Base-by-base conservation (phyloP, 2,797 vertebrate genomes). In the Huso huso region DNA sequence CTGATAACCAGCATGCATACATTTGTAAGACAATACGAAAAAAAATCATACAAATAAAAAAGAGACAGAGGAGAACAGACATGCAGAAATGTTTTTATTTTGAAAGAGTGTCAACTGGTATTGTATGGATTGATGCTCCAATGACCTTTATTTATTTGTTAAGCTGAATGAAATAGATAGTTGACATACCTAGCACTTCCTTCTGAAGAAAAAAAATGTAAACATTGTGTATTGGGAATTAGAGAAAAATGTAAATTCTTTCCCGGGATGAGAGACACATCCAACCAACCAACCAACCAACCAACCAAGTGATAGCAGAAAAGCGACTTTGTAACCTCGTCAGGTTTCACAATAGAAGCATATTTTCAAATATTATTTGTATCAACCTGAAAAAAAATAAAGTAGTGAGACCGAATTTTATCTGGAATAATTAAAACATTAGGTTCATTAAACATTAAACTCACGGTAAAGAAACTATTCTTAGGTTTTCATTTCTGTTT, bases 241-340 rank as follows among this genome's bases (percentile, higher is more conserved):
- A 82, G 70, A 72, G 76, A 49, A 76, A 79, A 82, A 76, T 79
- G 73, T 73, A 63, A 70, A 80, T 77, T 72, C 53, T 48, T 66
- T 66, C 60, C 15, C 1, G 77, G 70, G 84, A 77, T 53, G 82
- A 87, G 75, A 87, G 86, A 86, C 75, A 37, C 37, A 37, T 37
- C 37, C 37, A 4, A 4, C 37, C 37, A 37, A 37, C 37, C 37
- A 37, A 37, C 37, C 37, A 37, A 37, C 37, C 37, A 37, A 37
- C 37, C 37, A 37, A 4, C 5, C 37, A 37, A 23, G 76, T 76
- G 72, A 78, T 70, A 75, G 76, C 81, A 80, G 75, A 74, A 81
- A 84, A 83, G 78, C 70, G 64, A 70, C 82, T 86, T 87, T 86
- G 82, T 87, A 79, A 76, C 72, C 69, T 49, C 76, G 74, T 87